phyloP scores from a whole-genome alignment of 2,797 vertebrate genomes.

The Amazonetta brasiliensis region DNA sequence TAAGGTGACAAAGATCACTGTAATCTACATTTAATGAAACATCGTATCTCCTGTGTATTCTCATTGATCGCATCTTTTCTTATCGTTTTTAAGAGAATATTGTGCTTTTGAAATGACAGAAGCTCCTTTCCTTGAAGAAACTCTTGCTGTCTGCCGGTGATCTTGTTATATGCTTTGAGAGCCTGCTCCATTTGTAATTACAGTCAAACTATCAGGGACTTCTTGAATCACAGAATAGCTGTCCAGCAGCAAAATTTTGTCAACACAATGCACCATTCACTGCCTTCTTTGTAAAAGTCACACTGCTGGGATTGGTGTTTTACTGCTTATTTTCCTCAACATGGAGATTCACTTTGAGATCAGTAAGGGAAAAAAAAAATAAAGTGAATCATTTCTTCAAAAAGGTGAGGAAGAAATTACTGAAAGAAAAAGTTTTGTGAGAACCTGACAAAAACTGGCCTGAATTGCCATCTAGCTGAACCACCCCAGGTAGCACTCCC shows the following conservation, averaged over 20 bases:
- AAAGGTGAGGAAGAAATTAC: neutral
- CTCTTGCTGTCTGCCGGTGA: neutral
- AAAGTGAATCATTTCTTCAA: slow-evolving; percentile 9
- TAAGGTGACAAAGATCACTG: slow-evolving; percentile 35
- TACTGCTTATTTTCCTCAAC: neutral
- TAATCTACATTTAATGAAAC: slow-evolving; percentile 64
- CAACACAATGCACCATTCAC: neutral
- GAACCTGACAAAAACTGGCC: slow-evolving; percentile 42
- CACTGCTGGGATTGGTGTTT: neutral
- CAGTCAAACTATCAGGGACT: neutral
- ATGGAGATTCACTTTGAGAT: neutral
- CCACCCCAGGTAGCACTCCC: neutral
- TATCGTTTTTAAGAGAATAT: slow-evolving; percentile 8
- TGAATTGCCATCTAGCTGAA: slow-evolving; percentile 46
- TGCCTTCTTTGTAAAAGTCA: neutral
- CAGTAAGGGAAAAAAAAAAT: slow-evolving; percentile 1
- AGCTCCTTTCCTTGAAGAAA: neutral
- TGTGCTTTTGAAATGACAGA: slow-evolving; percentile 8
- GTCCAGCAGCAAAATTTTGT: neutral
- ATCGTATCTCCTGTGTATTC: slow-evolving; percentile 1
- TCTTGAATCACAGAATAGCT: neutral
- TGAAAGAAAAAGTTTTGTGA: slow-evolving; percentile 11
- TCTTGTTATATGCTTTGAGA: neutral
- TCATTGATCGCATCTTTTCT: neutral
- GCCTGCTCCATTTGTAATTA: neutral